phyloP scores from a whole-genome alignment of 2,888 invertebrate species.

The Caprella mutica region DNA sequence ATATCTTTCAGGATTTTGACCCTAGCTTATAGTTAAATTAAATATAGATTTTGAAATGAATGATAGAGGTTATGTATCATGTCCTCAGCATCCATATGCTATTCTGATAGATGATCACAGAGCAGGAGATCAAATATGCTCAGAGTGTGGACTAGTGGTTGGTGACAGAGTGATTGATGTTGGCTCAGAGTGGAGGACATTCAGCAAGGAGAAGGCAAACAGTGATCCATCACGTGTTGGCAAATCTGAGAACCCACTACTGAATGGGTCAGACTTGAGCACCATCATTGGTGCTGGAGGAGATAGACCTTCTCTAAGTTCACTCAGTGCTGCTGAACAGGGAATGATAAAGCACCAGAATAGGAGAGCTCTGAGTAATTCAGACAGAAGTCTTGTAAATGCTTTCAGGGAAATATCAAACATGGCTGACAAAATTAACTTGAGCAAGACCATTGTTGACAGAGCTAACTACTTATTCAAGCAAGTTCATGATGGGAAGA shows the following conservation, averaged over 20 bases:
- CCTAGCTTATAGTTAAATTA: no score
- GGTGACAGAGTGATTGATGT: conserved; percentile 99
- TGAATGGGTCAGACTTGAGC: conserved; percentile 89
- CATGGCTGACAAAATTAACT: conserved; percentile 96
- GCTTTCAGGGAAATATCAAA: conserved; percentile 93
- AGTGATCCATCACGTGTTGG: conserved; percentile 99
- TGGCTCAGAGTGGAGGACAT: conserved; percentile 99
- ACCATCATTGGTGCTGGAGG: conserved; percentile 76
- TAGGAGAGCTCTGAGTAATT: conserved; percentile 67
- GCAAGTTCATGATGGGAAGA: conserved; percentile 93
- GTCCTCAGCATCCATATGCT: conserved; percentile 90
- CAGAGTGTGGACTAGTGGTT: conserved; percentile 98
- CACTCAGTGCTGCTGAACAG: conserved; percentile 75
- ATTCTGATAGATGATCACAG: conserved; percentile 94
- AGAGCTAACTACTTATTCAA: conserved; percentile 93
- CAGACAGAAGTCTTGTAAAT: conserved; percentile 86
- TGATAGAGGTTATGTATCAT: conserved; percentile 41
- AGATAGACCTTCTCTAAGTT: conserved; percentile 71
- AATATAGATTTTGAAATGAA: no score
- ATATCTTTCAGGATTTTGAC: no score
- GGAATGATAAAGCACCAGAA: conserved; percentile 57
- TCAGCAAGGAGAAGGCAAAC: conserved; percentile 93
- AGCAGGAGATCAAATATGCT: conserved; percentile 97
- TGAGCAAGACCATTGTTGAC: conserved; percentile 93
- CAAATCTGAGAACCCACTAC: conserved; percentile 92